A percentile compares a stretch with the other conserved stretches of the same genome.
Conservation (phyloP, 1,140 invertebrate genomes). For the Zaprionus davidi region DNA sequence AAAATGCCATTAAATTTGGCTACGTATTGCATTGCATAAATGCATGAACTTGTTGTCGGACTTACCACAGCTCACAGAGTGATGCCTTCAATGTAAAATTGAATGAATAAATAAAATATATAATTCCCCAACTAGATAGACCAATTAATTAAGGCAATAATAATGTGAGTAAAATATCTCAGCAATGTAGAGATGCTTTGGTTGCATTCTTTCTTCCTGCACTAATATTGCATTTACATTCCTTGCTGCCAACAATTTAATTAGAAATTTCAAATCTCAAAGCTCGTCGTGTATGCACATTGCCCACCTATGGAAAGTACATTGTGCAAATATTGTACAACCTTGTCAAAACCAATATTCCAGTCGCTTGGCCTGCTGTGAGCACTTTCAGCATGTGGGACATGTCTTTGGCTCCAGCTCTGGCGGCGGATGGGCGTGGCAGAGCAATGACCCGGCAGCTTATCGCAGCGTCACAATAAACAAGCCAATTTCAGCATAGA, state of each 20-base stretch:
- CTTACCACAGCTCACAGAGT: background rate
- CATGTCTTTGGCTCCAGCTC: background rate
- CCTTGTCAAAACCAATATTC: constrained; percentile 1
- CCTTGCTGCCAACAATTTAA: background rate
- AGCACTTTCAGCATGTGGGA: constrained; percentile 17
- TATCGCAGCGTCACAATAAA: constrained; percentile 66
- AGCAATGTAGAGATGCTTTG: background rate
- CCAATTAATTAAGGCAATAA: background rate
- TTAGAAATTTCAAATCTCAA: background rate
- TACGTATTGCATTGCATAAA: constrained; percentile 1
- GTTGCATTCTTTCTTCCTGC: too few species aligned
- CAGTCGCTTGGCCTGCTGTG: constrained; percentile 9
- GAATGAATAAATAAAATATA: background rate
- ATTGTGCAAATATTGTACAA: background rate
- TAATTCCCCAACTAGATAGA: background rate
- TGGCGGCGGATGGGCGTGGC: constrained; percentile 6
- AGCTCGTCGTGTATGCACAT: background rate
- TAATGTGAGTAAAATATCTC: background rate
- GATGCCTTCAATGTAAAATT: background rate
- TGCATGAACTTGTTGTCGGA: background rate
- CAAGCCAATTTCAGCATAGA: constrained; percentile 55
- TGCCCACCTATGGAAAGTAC: background rate
- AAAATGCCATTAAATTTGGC: constrained; percentile 32
- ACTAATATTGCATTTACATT: background rate
- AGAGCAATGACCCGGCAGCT: constrained; percentile 56